Evolutionary conservation across 1,140 invertebrate species (phyloP), one percentile per base, ranked within the genome.

Genomic region (Camponotus floridanus): DNA sequence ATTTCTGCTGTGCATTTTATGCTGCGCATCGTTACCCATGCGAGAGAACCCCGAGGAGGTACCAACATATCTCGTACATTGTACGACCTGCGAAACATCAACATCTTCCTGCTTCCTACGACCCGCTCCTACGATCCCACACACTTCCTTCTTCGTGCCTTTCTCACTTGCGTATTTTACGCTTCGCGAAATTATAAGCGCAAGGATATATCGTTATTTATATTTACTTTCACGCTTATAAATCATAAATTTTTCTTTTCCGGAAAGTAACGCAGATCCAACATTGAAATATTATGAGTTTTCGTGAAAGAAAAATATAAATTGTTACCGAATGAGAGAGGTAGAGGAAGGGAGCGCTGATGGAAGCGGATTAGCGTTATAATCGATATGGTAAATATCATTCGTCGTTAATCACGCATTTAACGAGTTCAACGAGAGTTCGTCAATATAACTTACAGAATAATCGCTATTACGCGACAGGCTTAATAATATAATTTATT

Each of bases 1-100:
- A 85, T 91, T 88, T 88, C 76, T 83, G 67, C 78, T 76, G 80
- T 88, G 80, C 87, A 85, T 91, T 91, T 91, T 88, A 90, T 86
- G 76, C 67, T 57, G 51, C 83, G 85, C 87, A 76, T 88, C 90
- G 86, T 88, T 90, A 83, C 62, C 86, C 88, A 88, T 86, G 79
- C 87, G 89, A 88, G 78, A 79, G 74, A 81, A 84, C 18, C 73
- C 51, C 51, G 57, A 64, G 59, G 26, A 80, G 67, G 64, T 48
- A 85, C 31, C 74, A 36, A 79, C 42, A 65, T 86, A 64, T 68
- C 76, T 64, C 64, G 64, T 81, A 88, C 76, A 73, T 86, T 80
- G 78, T 80, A 55, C 70, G 74, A 86, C 68, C 73, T 74, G 80
- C 55, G 76, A 88, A 90, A 68, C 85, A 86, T 88, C 86, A 86